phyloP scores from a whole-genome alignment of 2,113 vertebrate species.

The Empidonax traillii region DNA sequence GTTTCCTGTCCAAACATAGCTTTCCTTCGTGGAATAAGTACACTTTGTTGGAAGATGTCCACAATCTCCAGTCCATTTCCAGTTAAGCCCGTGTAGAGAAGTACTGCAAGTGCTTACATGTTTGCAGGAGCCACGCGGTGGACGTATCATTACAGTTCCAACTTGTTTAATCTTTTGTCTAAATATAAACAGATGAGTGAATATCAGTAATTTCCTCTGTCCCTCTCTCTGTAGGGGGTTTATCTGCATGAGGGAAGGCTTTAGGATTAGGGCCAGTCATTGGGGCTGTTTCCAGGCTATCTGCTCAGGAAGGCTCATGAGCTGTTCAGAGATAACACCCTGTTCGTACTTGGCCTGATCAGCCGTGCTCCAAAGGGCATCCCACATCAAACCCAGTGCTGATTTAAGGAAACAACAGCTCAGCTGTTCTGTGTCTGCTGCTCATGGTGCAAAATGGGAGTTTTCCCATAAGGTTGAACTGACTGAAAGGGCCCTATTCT shows the following conservation, averaged over 20 bases:
- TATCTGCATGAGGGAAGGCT: slow-evolving; percentile 18
- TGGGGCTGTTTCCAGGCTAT: slow-evolving; percentile 34
- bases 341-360: not conserved
- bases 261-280: slow-evolving; percentile 14
- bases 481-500: not conserved
- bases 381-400: not conserved
- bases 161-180: slow-evolving; percentile 59
- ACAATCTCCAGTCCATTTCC: not conserved
- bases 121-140: not conserved
- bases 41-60: not conserved
- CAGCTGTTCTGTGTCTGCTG: not conserved
- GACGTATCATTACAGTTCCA: slow-evolving; percentile 4
- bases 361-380: not conserved
- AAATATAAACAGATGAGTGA: slow-evolving; percentile 66
- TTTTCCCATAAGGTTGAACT: not conserved
- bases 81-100: not conserved
- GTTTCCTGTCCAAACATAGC: not conserved
- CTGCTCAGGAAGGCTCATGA: slow-evolving; percentile 25
- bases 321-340: slow-evolving; percentile 33
- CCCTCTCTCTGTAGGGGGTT: slow-evolving; percentile 11
- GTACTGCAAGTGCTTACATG: slow-evolving; percentile 1
- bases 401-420: not conserved
- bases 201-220: slow-evolving; percentile 50
- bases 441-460: not conserved
- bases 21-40: not conserved